Evolutionary conservation across 2,113 vertebrate species (phyloP).

Genomic region (Psilopsiagon aymara): DNA sequence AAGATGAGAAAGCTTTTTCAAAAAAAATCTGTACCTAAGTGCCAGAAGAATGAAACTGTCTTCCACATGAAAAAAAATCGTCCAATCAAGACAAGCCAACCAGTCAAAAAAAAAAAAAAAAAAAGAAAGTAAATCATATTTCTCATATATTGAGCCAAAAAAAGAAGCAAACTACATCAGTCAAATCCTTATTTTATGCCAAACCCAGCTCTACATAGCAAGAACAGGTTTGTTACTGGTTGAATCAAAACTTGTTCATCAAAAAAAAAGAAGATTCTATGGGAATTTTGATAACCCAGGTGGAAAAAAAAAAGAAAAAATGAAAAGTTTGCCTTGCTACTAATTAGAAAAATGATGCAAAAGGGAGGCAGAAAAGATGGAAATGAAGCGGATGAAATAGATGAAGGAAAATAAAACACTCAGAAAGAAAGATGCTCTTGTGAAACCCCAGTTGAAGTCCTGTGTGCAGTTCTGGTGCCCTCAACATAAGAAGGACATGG

Average conservation of each 20-base stretch:
- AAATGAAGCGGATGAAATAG: background rate
- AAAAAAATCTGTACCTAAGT: background rate
- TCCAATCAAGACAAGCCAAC: background rate
- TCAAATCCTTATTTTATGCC: background rate
- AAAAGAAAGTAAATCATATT: accelerated
- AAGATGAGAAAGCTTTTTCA: background rate
- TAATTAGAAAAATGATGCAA: background rate
- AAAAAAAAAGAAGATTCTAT: background rate
- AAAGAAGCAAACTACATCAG: background rate
- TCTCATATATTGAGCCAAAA: background rate
- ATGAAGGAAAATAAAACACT: background rate
- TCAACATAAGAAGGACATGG: background rate
- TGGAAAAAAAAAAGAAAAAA: background rate
- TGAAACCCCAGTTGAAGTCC: background rate
- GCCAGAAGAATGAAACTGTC: background rate
- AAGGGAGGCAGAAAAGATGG: background rate
- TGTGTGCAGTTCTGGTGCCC: background rate
- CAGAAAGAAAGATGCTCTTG: background rate
- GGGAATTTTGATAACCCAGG: background rate
- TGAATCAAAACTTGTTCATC: background rate
- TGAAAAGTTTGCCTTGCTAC: background rate
- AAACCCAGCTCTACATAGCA: background rate
- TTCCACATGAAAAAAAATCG: background rate
- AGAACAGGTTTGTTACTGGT: background rate
- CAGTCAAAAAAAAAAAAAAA: background rate